phyloP scores from a whole-genome alignment of 2,797 vertebrate genomes.

The Siniperca scherzeri region DNA sequence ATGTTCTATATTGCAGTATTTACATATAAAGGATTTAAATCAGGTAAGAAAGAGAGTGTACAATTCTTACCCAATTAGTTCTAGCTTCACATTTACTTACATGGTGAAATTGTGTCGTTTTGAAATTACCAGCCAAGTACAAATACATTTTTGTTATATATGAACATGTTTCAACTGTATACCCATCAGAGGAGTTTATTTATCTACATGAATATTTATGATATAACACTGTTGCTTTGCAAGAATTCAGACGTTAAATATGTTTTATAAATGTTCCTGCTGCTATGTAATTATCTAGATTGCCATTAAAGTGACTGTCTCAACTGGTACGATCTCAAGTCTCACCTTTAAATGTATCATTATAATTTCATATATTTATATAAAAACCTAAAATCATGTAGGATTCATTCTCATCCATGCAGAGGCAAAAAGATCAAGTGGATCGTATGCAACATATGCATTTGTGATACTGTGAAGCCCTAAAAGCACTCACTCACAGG shows the following conservation, averaged over 20 bases:
- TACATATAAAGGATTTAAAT: constrained; percentile 41
- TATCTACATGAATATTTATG: constrained; percentile 80
- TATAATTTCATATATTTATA: neutral
- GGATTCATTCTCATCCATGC: neutral
- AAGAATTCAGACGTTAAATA: constrained; percentile 63
- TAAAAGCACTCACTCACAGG: neutral
- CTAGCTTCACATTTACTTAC: constrained; percentile 57
- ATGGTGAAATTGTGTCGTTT: constrained; percentile 70
- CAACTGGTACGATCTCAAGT: constrained; percentile 37
- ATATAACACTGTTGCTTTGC: constrained; percentile 71
- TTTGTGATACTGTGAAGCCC: neutral
- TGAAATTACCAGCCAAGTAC: constrained; percentile 61
- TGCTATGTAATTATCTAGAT: constrained; percentile 82
- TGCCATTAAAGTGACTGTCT: constrained; percentile 81
- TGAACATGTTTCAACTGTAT: constrained; percentile 63
- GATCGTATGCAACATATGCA: neutral
- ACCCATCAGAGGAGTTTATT: constrained; percentile 73
- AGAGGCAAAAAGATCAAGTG: neutral
- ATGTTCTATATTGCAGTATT: constrained; percentile 64
- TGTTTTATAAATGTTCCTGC: constrained; percentile 82
- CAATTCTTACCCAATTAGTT: constrained; percentile 56
- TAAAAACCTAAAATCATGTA: neutral
- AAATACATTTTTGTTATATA: constrained; percentile 57
- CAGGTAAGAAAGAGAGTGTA: constrained; percentile 37
- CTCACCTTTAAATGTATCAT: constrained; percentile 43